These are phyloP conservation scores for Tachina fera DNA, from an alignment of 2,888 invertebrate species.

Conservation along the genomic window DNA sequence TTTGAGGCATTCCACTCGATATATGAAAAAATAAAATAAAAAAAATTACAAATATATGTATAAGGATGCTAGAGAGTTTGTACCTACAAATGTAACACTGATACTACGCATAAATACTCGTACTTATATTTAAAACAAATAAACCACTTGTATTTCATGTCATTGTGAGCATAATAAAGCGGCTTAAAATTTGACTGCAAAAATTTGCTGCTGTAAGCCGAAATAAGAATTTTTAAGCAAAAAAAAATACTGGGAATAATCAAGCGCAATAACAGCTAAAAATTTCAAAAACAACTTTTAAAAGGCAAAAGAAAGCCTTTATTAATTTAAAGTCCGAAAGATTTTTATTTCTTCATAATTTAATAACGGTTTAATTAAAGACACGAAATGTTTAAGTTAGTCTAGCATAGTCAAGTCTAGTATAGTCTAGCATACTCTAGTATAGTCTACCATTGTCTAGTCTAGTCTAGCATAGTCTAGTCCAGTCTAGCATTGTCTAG, in stretches of 20 bases:
- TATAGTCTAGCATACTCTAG: no score
- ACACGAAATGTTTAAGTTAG: no score
- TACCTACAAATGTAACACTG: neutral
- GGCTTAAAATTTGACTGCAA: constrained; percentile 26
- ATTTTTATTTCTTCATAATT: no score
- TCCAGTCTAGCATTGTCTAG: no score
- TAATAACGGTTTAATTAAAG: no score
- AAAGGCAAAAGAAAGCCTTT: no score
- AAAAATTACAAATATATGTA: neutral
- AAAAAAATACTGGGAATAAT: neutral
- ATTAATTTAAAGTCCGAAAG: no score
- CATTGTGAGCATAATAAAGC: constrained; percentile 11
- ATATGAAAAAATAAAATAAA: constrained; percentile 10
- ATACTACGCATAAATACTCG: neutral
- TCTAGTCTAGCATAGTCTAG: no score
- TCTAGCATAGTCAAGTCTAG: no score
- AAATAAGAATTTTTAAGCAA: neutral
- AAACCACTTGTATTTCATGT: constrained; percentile 36
- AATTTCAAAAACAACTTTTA: no score
- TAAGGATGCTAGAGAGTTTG: neutral
- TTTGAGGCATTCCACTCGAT: constrained; percentile 40
- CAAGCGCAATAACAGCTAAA: no score
- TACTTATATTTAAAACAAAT: constrained; percentile 20
- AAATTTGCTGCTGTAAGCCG: constrained; percentile 3
- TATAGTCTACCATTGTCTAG: no score